Percentiles rank a stretch among this genome's conserved stretches.
These are phyloP conservation scores for Erannis defoliaria DNA, from an alignment of 2,888 invertebrate species.

Conservation along the genomic window DNA sequence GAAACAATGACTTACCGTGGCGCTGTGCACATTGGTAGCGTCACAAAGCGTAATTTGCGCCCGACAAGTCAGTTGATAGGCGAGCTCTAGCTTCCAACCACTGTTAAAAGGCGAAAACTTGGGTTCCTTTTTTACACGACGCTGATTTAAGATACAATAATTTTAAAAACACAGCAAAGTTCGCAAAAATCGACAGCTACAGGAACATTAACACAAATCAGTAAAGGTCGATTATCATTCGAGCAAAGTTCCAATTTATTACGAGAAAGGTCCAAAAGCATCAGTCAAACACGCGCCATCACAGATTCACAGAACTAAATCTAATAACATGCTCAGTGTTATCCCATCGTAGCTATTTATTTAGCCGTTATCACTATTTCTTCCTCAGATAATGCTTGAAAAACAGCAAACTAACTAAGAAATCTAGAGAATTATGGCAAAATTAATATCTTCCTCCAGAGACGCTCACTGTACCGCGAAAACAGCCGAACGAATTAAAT, in stretches of 20 bases:
- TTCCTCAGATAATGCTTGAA: conserved; percentile 51
- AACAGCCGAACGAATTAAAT: conserved; percentile 56
- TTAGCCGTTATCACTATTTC: conserved; percentile 47
- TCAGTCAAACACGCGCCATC: conserved; percentile 81
- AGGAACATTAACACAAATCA: conserved; percentile 63
- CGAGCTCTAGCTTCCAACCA: conserved; percentile 58
- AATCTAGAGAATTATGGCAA: conserved; percentile 22
- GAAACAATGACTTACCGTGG: conserved; percentile 57
- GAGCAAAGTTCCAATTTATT: conserved; percentile 77
- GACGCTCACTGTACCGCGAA: conserved; percentile 75
- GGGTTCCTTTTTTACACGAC: conserved; percentile 71
- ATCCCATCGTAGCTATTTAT: conserved; percentile 43
- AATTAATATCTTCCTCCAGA: conserved; percentile 61
- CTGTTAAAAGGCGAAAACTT: conserved; percentile 72
- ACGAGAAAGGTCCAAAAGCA: conserved; percentile 68
- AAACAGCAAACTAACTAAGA: conserved; percentile 19
- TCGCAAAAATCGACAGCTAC: conserved; percentile 56
- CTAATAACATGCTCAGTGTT: conserved; percentile 41
- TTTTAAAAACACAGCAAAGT: conserved; percentile 51
- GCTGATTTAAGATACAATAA: conserved; percentile 46
- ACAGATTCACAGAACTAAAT: conserved; percentile 57
- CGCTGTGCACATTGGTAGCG: conserved; percentile 54
- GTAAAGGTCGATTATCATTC: conserved; percentile 62
- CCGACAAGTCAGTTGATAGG: conserved; percentile 60
- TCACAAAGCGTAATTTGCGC: conserved; percentile 62